Percentiles rank a stretch among this genome's conserved stretches.
Conservation (phyloP, 2,888 invertebrate genomes). For the Lamellibrachia columna region DNA sequence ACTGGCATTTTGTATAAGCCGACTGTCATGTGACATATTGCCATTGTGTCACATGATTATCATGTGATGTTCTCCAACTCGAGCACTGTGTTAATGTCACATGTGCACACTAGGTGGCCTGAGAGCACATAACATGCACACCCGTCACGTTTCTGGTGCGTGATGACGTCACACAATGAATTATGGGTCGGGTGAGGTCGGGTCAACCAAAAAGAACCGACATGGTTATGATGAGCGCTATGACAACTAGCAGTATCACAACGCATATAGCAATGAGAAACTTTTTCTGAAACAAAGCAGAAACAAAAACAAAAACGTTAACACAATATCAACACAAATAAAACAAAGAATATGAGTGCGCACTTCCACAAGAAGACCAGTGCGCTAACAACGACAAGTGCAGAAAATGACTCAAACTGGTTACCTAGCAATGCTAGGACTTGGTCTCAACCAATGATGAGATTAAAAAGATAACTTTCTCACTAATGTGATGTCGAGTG, state of each 20-base stretch:
- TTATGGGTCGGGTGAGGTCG: neutral
- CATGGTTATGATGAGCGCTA: constrained; percentile 34
- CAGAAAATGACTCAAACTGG: too few species aligned
- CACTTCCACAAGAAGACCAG: too few species aligned
- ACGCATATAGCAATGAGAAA: constrained; percentile 62
- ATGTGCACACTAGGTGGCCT: neutral
- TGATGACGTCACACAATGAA: neutral
- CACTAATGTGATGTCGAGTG: too few species aligned
- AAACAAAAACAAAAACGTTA: constrained; percentile 29
- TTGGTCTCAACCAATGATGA: too few species aligned
- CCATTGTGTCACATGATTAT: neutral
- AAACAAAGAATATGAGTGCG: neutral
- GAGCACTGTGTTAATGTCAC: neutral
- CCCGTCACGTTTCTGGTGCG: neutral
- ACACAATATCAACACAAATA: constrained; percentile 22
- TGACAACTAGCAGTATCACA: constrained; percentile 59
- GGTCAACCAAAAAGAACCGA: neutral
- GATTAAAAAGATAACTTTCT: too few species aligned
- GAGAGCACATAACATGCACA: neutral
- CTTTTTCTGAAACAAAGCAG: constrained; percentile 60
- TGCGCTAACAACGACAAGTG: too few species aligned
- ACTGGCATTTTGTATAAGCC: neutral
- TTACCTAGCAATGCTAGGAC: too few species aligned
- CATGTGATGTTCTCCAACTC: neutral
- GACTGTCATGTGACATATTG: neutral